A percentile compares a stretch with the other conserved stretches of the same genome.
Conservation (phyloP, 2,113 vertebrate species). For the Engraulis encrasicolus region DNA sequence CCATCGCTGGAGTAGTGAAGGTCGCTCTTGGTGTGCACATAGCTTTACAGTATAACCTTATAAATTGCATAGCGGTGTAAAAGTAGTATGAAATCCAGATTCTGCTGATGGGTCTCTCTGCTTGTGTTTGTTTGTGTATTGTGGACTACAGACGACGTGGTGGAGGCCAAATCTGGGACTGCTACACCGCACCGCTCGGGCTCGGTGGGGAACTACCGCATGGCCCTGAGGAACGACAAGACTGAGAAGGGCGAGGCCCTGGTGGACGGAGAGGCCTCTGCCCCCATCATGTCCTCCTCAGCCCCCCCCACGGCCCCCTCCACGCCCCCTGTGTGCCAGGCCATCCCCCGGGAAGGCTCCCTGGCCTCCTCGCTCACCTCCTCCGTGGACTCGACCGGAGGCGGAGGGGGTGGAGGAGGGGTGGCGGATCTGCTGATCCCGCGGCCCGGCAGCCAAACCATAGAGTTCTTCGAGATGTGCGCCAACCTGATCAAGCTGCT, state of each 20-base stretch:
- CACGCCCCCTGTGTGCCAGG: conserved; percentile 53
- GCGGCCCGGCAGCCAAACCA: conserved; percentile 95
- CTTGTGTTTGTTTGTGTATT: neutral
- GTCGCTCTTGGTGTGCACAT: too few relatives aligned
- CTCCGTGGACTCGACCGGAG: conserved; percentile 86
- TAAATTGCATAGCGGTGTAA: too few relatives aligned
- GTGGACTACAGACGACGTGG: conserved; percentile 89
- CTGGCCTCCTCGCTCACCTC: conserved; percentile 91
- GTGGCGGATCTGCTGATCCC: too few relatives aligned
- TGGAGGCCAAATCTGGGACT: conserved; percentile 90
- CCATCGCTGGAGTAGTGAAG: too few relatives aligned
- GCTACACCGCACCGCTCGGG: conserved; percentile 92
- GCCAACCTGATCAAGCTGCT: conserved; percentile 99
- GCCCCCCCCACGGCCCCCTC: conserved; percentile 70
- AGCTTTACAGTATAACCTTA: too few relatives aligned
- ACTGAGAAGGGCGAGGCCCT: conserved; percentile 77
- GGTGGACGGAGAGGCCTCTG: conserved; percentile 69
- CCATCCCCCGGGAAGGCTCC: conserved; percentile 79
- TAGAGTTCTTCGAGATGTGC: conserved; percentile 99
- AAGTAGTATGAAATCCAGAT: too few relatives aligned
- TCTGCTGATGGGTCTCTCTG: neutral
- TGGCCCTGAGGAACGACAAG: conserved; percentile 84
- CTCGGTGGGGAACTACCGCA: conserved; percentile 88
- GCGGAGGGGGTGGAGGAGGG: too few relatives aligned
- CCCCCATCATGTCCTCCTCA: conserved; percentile 62